Evolutionary conservation across 2,888 invertebrate genomes (phyloP), one percentile per base, ranked within the genome.

Genomic region (Coenonympha glycerion): DNA sequence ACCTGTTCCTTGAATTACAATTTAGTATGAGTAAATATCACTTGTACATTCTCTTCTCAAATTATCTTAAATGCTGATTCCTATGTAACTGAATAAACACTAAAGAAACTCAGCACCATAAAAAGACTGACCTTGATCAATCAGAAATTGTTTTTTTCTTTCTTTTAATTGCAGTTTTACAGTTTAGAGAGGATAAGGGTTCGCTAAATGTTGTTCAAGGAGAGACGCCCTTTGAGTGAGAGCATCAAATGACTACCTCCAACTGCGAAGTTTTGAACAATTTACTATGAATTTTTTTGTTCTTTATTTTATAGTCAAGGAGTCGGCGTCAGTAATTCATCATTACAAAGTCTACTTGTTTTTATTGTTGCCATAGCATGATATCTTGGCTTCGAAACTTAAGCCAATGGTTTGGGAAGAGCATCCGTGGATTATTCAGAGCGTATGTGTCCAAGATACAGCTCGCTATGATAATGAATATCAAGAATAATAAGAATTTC

Each of bases 111-210:
- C n/a, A 16, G 26, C 28, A 26, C 13, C 6, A 8, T 19, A 21
- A n/a, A n/a, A n/a, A n/a, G n/a, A 11, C n/a, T 21, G n/a, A 41
- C n/a, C n/a, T 42, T 31, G 42, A 34, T 37, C 21, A n/a, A 6
- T 24, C 40, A 33, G 34, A 34, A 30, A 31, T 45, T 45, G 44
- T 34, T 22, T 45, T 36, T 30, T 33, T 42, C 55, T 71, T 69
- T 72, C 68, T 81, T 79, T 72, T 62, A 68, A 72, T 84, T 85
- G 57, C 85, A 85, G 84, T 84, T 74, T 80, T 76, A 68, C 83
- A 80, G 71, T 84, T 82, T 85, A 84, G 79, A 85, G 72, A 75
- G 78, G 64, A 77, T 85, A 84, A 82, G 81, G 73, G 79, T 83
- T 64, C 79, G 79, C 65, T 85, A 83, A 78, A 79, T 60, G 11